Evolutionary conservation across 2,888 invertebrate species (phyloP), one percentile per base, ranked within the genome.

Genomic region (Andrena bucephala): DNA sequence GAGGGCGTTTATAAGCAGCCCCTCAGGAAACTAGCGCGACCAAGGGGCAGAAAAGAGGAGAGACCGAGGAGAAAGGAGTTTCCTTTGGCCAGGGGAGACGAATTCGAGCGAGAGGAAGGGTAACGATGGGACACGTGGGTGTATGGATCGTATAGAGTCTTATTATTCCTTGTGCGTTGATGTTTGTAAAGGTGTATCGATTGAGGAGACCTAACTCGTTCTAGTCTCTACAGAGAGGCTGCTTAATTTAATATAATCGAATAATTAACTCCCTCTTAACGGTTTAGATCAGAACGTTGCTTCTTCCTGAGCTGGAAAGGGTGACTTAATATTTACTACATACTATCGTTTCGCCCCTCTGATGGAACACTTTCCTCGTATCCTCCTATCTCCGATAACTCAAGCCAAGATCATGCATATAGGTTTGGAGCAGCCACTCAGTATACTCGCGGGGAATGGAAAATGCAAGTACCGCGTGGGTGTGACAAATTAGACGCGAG

Each of bases 1-100:
- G 79, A 33, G 62, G 63, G 50, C 77, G 74, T 85, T 84, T 74
- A 82, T 77, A 85, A 83, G 82, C 77, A 31, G 73, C 36, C 59
- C 71, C 80, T 59, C 73, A 65, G 77, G 81, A 87, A 85, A 87
- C 83, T 74, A 60, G 70, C 48, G 57, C 62, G 36, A 50, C 54
- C 48, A 66, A 57, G 54, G 42, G 36, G 52, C n/a, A 27, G 66
- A 65, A 73, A 57, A 70, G 67, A 29, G 70, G 16, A 50, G 60
- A 42, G 50, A 42, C 0, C 20, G 6, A 16, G 62, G 29, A 73
- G 24, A 73, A 66, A 74, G 50, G 48, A 74, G 69, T 52, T 52
- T 65, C 60, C 66, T 70, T 74, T 57, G 71, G 36, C 81, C 69
- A 27, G 33, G 52, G 50, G 42, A 70, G 65, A 52, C 60, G 65